Evolutionary conservation across 1,140 invertebrate species (phyloP).

Genomic region (Zaprionus africanus): DNA sequence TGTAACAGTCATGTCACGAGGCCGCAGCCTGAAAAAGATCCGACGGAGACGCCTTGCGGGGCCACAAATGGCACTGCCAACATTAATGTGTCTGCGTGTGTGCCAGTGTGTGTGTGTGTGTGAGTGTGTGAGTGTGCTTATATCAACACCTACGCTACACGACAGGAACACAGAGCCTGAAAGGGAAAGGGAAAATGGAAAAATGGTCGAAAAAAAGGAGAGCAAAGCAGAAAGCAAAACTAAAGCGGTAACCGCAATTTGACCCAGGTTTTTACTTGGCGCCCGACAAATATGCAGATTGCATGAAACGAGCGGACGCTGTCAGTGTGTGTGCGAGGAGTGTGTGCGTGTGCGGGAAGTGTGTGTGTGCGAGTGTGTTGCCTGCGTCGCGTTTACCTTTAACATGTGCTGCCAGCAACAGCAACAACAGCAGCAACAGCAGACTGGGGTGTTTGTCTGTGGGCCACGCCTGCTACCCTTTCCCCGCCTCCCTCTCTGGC

Average conservation of each 20-base stretch:
- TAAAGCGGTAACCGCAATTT: constrained; percentile 77
- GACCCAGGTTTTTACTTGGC: constrained; percentile 75
- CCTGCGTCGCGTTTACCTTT: constrained; percentile 66
- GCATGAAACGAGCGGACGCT: constrained; percentile 40
- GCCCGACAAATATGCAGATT: constrained; percentile 80
- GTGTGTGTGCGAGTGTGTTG: constrained; percentile 8
- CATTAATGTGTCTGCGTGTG: constrained; percentile 26
- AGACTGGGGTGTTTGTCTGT: constrained; percentile 36
- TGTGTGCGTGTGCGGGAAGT: not conserved
- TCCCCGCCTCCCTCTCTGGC: not conserved
- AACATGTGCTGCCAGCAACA: constrained; percentile 65
- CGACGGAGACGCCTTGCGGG: constrained; percentile 49
- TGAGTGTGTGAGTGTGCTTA: constrained; percentile 49
- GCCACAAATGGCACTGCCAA: constrained; percentile 12
- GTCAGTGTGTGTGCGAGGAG: not conserved
- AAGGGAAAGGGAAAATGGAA: constrained; percentile 20
- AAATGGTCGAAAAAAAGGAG: constrained; percentile 25
- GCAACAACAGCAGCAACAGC: constrained; percentile 32
- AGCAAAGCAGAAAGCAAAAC: constrained; percentile 36
- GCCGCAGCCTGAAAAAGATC: constrained; percentile 34
- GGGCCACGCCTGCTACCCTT: not conserved
- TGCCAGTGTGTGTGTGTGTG: constrained; percentile 23
- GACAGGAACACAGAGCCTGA: constrained; percentile 12
- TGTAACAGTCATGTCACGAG: constrained; percentile 51
- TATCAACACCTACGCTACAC: constrained; percentile 69